These are phyloP conservation scores for Vulpes vulpes DNA, from an alignment of 2,113 vertebrate genomes.

Conservation along the genomic window DNA sequence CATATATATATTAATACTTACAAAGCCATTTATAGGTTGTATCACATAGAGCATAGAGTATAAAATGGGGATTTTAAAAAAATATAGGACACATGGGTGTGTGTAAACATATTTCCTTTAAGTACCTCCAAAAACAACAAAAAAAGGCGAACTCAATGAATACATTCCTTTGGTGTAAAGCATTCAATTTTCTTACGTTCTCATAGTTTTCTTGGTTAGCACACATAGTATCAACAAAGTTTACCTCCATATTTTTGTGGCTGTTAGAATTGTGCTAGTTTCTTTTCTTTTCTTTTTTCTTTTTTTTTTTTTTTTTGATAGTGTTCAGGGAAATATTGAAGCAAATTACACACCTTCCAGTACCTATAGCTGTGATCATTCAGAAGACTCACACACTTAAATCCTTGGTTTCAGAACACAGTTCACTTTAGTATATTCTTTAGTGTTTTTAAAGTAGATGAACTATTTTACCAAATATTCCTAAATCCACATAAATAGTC, in stretches of 20 bases:
- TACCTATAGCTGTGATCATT: not conserved
- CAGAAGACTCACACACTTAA: not conserved
- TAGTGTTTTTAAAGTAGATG: not conserved
- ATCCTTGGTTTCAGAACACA: not conserved
- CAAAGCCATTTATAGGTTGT: not conserved
- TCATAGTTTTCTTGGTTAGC: not conserved
- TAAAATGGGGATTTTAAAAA: constrained; percentile 30
- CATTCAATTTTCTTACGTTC: not conserved
- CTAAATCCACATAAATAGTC: not conserved
- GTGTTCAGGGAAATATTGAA: not conserved
- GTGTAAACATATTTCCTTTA: not conserved
- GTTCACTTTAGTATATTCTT: not conserved
- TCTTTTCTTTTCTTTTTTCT: not conserved
- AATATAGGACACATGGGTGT: not conserved
- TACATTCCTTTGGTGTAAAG: not conserved
- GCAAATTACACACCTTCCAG: not conserved
- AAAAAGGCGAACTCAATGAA: not conserved
- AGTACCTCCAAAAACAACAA: not conserved
- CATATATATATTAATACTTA: not conserved
- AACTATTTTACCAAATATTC: not conserved
- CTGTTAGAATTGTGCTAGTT: not conserved
- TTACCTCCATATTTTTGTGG: not conserved
- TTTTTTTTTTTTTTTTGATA: not conserved
- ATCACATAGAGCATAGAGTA: not conserved
- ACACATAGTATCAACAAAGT: not conserved